Evolutionary conservation across 2,797 vertebrate genomes (phyloP), one percentile per base, ranked within the genome.

Genomic region (Neopelma chrysocephalum): DNA sequence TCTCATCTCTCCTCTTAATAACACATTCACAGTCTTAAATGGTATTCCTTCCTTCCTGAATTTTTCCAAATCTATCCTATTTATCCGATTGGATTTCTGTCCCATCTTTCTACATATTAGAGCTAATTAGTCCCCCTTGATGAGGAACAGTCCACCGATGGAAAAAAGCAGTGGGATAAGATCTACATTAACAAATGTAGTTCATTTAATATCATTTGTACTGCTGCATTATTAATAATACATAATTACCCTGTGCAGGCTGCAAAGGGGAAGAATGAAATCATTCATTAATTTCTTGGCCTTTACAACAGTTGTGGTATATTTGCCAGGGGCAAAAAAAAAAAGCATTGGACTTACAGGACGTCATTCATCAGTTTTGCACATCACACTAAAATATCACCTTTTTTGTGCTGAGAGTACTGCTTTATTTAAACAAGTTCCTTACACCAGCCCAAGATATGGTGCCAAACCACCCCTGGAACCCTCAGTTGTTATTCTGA

Each of bases 121-220:
- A 98, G 96, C 97, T 98, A 98, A 98, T 98, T 98, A 98, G 98
- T 97, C 97, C 98, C 98, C 97, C 98, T 97, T 97, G 97, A 98
- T 97, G 98, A 98, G 98, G 98, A 97, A 97, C 96, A 98, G 98
- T 96, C 97, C 97, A 98, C 97, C 94, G 95, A 98, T 97, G 94
- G 97, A 98, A 97, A 98, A 98, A 98, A 98, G 97, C 97, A 98
- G 97, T 98, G 98, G 98, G 98, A 98, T 98, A 98, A 98, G 97
- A 98, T 98, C 98, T 98, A 98, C 97, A 96, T 98, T 98, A 98
- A 98, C 98, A 98, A 98, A 98, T 98, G 97, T 98, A 97, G 97
- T 98, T 98, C 98, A 98, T 98, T 98, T 98, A 98, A 98, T 98
- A 98, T 98, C 98, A 98, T 98, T 98, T 98, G 97, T 97, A 95